These are phyloP conservation scores for Myotis brandtii DNA, from an alignment of 2,113 vertebrate genomes.

Conservation along the genomic window DNA sequence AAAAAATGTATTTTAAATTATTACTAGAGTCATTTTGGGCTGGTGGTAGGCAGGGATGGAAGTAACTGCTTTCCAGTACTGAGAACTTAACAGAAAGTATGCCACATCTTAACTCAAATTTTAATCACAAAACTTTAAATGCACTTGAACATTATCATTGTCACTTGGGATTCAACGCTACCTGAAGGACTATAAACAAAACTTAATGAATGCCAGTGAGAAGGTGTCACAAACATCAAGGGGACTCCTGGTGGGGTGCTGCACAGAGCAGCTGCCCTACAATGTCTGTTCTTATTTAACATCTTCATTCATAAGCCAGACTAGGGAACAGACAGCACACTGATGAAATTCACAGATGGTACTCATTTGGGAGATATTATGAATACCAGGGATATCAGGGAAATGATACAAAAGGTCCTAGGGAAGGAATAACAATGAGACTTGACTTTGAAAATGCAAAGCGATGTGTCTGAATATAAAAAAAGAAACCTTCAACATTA, in stretches of 20 bases:
- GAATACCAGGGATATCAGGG: slow-evolving; percentile 77
- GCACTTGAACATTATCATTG: slow-evolving; percentile 10
- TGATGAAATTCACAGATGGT: slow-evolving; percentile 82
- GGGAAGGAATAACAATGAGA: slow-evolving; percentile 80
- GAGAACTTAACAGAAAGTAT: slow-evolving; percentile 16
- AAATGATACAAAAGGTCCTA: slow-evolving; percentile 78
- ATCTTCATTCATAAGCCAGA: slow-evolving; percentile 77
- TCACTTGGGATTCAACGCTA: slow-evolving; percentile 57
- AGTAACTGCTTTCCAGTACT: slow-evolving; percentile 13
- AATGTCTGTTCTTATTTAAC: slow-evolving; percentile 75
- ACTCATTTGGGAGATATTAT: slow-evolving; percentile 79
- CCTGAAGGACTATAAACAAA: slow-evolving; percentile 47
- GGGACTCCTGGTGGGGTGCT: slow-evolving; percentile 27
- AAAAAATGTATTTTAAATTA: too few relatives aligned
- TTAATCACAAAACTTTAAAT: slow-evolving; percentile 50
- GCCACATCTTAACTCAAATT: not conserved
- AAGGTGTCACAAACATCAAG: slow-evolving; percentile 7
- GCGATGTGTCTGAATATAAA: slow-evolving; percentile 60
- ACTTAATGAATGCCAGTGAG: not conserved
- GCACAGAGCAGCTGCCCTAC: slow-evolving; percentile 67
- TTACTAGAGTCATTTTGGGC: not conserved
- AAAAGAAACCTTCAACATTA: slow-evolving; percentile 71
- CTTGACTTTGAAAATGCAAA: slow-evolving; percentile 80
- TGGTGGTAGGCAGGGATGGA: not conserved
- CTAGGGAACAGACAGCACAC: slow-evolving; percentile 68